These are phyloP conservation scores for Galago senegalensis DNA, from an alignment of 2,797 vertebrate species.

Conservation along the genomic window DNA sequence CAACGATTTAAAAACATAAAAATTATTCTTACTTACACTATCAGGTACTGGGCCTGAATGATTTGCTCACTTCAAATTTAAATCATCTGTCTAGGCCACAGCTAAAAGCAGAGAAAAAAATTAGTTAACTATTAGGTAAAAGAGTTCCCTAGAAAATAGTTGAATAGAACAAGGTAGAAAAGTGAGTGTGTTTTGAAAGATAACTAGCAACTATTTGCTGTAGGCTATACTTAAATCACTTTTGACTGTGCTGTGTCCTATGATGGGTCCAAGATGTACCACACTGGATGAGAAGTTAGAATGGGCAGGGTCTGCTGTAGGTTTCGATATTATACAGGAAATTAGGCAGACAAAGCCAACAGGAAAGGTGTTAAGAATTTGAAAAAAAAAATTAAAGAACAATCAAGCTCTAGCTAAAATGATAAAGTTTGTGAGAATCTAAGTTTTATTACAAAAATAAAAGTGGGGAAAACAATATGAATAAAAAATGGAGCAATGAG, in stretches of 20 bases:
- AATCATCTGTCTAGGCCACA: background rate
- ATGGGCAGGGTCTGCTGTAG: background rate
- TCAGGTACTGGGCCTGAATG: background rate
- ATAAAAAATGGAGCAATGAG: background rate
- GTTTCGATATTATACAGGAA: background rate
- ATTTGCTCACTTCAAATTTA: background rate
- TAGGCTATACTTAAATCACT: background rate
- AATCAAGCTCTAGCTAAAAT: background rate
- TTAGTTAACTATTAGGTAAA: background rate
- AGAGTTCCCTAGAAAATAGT: background rate
- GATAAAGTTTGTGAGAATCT: background rate
- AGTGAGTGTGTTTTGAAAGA: slow-evolving; percentile 1
- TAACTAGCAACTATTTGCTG: background rate
- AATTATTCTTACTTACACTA: background rate
- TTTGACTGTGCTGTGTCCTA: background rate
- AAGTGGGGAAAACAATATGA: background rate
- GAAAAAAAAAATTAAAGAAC: background rate
- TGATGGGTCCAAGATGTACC: background rate
- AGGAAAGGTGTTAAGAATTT: background rate
- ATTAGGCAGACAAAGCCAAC: background rate
- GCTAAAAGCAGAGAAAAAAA: background rate
- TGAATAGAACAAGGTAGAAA: background rate
- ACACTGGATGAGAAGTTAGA: background rate
- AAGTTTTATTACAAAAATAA: background rate
- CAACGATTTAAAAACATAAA: background rate